phyloP scores from a whole-genome alignment of 2,888 invertebrate genomes.

The Oscheius sp. region DNA sequence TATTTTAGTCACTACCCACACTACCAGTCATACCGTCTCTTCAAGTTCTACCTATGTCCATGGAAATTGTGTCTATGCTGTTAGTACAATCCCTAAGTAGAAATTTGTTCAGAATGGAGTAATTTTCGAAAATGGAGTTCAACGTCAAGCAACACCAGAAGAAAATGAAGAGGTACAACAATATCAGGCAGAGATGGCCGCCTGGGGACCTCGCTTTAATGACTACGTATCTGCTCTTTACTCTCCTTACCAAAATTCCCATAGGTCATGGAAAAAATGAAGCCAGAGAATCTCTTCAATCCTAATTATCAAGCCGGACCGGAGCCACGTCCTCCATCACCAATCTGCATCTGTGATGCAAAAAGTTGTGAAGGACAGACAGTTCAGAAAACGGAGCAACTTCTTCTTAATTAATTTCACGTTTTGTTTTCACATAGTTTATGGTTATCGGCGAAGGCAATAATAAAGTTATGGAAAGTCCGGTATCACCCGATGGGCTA shows the following conservation, averaged over 20 bases:
- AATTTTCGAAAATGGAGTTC: constrained; percentile 4
- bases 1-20: too few relatives aligned
- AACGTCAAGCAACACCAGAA: not conserved
- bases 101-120: constrained; percentile 6
- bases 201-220: constrained; percentile 5
- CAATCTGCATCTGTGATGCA: not conserved
- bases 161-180: not conserved
- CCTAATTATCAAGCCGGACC: not conserved
- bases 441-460: too few relatives aligned
- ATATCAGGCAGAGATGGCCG: constrained; percentile 10
- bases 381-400: too few relatives aligned
- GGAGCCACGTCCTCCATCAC: not conserved
- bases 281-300: constrained; percentile 5
- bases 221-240: not conserved
- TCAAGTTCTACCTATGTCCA: too few relatives aligned
- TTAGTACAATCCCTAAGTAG: not conserved
- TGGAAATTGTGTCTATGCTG: constrained; percentile 10
- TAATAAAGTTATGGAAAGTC: too few relatives aligned
- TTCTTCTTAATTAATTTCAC: too few relatives aligned
- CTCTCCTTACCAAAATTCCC: too few relatives aligned
- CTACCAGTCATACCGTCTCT: too few relatives aligned
- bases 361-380: too few relatives aligned
- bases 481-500: too few relatives aligned
- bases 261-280: constrained; percentile 19
- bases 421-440: too few relatives aligned